Evolutionary conservation across 2,113 vertebrate genomes (phyloP).

Genomic region (Grus americana): DNA sequence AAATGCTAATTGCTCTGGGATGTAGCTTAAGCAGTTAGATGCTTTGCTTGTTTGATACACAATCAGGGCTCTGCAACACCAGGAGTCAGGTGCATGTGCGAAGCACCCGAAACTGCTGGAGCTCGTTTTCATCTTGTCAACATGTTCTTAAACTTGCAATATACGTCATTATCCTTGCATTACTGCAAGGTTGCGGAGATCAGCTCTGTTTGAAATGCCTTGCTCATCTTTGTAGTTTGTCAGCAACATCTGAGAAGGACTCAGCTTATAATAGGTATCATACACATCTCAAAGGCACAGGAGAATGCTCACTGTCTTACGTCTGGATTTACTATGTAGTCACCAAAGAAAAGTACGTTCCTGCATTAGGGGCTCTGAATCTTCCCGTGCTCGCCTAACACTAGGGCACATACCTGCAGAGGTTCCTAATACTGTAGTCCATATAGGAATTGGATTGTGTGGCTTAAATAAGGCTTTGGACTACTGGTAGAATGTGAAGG

Average conservation of each 20-base stretch:
- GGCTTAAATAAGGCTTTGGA: background rate
- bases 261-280: background rate
- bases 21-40: background rate
- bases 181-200: background rate
- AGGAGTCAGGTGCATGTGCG: background rate
- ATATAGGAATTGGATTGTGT: background rate
- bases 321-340: background rate
- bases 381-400: background rate
- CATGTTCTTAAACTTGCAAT: background rate
- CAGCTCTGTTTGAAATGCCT: background rate
- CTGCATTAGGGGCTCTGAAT: background rate
- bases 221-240: background rate
- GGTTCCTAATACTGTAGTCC: background rate
- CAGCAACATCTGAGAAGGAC: background rate
- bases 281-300: background rate
- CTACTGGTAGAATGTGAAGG: background rate
- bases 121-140: background rate
- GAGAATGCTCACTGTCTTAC: background rate
- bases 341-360: background rate
- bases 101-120: background rate
- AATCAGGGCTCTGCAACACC: accelerated
- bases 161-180: background rate
- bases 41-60: background rate
- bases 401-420: background rate
- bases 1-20: background rate